These are phyloP conservation scores for Cerastis rubricosa DNA, from an alignment of 2,888 invertebrate species.

Conservation along the genomic window DNA sequence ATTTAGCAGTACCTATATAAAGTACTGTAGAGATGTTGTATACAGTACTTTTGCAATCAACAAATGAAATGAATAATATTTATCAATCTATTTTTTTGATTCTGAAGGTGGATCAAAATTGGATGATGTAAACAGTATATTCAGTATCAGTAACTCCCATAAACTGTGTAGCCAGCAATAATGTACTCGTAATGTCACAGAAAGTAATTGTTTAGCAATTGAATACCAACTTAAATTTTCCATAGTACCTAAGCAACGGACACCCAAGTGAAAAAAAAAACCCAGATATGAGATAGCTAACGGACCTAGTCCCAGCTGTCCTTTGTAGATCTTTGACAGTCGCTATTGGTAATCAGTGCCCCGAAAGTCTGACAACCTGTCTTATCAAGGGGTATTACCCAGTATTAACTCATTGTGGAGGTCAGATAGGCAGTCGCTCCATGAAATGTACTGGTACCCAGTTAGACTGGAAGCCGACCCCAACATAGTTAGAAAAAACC, in stretches of 20 bases:
- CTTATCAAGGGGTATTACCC: background rate
- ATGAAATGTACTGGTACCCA: background rate
- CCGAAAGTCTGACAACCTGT: background rate
- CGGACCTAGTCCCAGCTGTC: background rate
- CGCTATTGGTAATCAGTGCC: background rate
- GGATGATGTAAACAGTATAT: constrained; percentile 14
- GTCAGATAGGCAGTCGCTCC: background rate
- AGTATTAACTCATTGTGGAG: background rate
- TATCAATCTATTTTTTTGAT: constrained; percentile 5
- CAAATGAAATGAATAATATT: background rate
- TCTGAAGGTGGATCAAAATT: background rate
- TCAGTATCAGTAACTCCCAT: background rate
- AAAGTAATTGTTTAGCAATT: background rate
- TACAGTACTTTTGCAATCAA: background rate
- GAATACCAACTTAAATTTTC: background rate
- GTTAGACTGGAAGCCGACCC: background rate
- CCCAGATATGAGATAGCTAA: too few relatives aligned
- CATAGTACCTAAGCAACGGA: too few relatives aligned
- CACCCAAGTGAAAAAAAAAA: too few relatives aligned
- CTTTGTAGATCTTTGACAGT: background rate
- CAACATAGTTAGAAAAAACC: background rate
- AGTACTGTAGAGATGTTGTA: too few relatives aligned
- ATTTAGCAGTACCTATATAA: too few relatives aligned
- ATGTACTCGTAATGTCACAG: background rate
- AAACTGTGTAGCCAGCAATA: background rate